Percentiles rank a stretch among this genome's conserved stretches.
These are phyloP conservation scores for Popillia japonica DNA, from an alignment of 1,140 invertebrate species.

Conservation along the genomic window DNA sequence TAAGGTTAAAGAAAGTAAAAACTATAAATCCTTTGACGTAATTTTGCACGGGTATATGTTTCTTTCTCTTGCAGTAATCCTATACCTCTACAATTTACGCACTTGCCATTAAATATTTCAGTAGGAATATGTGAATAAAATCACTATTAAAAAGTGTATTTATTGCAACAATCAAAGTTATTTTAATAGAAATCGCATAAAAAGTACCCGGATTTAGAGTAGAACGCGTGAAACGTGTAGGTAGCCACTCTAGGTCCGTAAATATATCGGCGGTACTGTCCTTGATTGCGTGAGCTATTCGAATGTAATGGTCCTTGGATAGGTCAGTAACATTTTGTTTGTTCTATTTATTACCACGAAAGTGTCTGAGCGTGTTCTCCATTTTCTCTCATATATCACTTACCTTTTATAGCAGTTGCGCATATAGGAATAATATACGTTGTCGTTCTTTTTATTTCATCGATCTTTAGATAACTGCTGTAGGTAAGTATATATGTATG, in stretches of 20 bases:
- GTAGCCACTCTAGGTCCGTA: not conserved
- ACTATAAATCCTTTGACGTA: too few species aligned
- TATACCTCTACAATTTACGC: too few species aligned
- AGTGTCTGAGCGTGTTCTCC: conserved; percentile 5
- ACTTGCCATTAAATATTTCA: too few species aligned
- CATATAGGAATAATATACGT: not conserved
- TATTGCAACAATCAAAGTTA: not conserved
- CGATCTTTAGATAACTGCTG: not conserved
- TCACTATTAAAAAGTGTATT: not conserved
- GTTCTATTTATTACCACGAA: conserved; percentile 34
- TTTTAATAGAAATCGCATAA: conserved; percentile 15
- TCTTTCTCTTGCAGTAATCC: too few species aligned
- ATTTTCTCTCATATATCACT: conserved; percentile 22
- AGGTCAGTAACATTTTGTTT: conserved; percentile 35
- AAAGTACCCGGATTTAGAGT: conserved; percentile 26
- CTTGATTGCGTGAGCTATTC: conserved; percentile 34
- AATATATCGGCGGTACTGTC: conserved; percentile 17
- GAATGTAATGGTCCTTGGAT: conserved; percentile 29
- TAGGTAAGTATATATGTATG: not conserved
- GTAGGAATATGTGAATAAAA: not conserved
- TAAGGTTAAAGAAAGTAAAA: too few species aligned
- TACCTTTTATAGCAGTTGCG: conserved; percentile 5
- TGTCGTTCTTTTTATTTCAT: not conserved
- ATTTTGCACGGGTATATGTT: too few species aligned
- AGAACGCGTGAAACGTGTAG: conserved; percentile 4